These are phyloP conservation scores for Incurvaria masculella DNA, from an alignment of 2,888 invertebrate species.

Conservation along the genomic window DNA sequence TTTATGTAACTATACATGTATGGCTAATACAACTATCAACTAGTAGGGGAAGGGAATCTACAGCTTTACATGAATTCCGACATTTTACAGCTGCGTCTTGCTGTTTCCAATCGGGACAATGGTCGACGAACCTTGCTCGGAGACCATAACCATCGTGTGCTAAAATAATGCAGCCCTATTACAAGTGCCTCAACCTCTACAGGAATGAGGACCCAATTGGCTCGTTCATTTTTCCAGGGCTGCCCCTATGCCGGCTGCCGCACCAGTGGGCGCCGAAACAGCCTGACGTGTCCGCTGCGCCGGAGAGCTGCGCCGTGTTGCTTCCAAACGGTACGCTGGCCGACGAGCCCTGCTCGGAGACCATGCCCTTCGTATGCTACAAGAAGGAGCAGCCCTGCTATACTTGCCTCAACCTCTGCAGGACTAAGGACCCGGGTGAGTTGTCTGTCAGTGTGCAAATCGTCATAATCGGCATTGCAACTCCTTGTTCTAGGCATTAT, in stretches of 20 bases:
- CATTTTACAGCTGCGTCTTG: constrained; percentile 22
- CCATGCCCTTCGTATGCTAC: constrained; percentile 22
- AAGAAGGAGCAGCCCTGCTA: constrained; percentile 11
- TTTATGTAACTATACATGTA: no score
- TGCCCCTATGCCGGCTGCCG: not conserved
- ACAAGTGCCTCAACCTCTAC: not conserved
- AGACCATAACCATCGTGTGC: constrained; percentile 22
- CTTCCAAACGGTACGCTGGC: constrained; percentile 19
- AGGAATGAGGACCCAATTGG: not conserved
- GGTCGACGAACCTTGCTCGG: constrained; percentile 20
- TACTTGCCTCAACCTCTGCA: not conserved
- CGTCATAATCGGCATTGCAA: no score
- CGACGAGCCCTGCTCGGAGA: constrained; percentile 20
- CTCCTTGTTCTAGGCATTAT: no score
- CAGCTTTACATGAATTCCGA: no score
- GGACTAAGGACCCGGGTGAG: not conserved
- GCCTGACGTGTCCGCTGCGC: not conserved
- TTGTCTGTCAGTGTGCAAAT: no score
- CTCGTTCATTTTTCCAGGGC: not conserved
- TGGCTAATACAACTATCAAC: no score
- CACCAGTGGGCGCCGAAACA: not conserved
- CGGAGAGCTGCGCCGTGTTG: constrained; percentile 22
- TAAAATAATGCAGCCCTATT: constrained; percentile 15
- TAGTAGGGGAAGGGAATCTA: no score
- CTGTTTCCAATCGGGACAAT: constrained; percentile 20